phyloP scores from a whole-genome alignment of 2,888 invertebrate species.

The Ochropleura plecta region DNA sequence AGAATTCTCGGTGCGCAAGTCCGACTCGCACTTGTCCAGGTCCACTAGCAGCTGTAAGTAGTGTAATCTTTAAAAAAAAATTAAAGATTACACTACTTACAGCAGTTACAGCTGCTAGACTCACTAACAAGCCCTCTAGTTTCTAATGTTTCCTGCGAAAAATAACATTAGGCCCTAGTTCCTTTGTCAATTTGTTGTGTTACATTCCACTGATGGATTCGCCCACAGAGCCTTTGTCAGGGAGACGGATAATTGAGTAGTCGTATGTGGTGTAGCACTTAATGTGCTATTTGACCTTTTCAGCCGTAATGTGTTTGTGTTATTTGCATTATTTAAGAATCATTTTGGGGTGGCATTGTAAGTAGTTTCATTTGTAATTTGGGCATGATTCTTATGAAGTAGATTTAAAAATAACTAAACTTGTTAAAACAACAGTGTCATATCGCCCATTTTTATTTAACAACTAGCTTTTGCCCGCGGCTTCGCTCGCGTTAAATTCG shows the following conservation, averaged over 20 bases:
- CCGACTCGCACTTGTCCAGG: too few relatives aligned
- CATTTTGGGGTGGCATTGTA: constrained; percentile 22
- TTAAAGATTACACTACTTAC: too few relatives aligned
- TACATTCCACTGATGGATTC: constrained; percentile 40
- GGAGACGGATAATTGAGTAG: constrained; percentile 56
- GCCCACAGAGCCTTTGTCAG: constrained; percentile 53
- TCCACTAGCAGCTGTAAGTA: too few relatives aligned
- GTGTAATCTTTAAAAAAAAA: too few relatives aligned
- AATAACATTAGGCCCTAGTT: constrained; percentile 44
- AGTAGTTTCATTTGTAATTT: not conserved
- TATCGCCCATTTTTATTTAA: too few relatives aligned
- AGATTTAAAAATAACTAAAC: too few relatives aligned
- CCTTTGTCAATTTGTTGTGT: constrained; percentile 60
- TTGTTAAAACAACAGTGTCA: too few relatives aligned
- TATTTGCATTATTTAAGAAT: constrained; percentile 44
- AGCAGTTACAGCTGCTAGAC: constrained; percentile 4
- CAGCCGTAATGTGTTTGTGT: constrained; percentile 18
- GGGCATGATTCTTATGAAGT: too few relatives aligned
- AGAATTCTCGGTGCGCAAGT: too few relatives aligned
- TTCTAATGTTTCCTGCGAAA: constrained; percentile 46
- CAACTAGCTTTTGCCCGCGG: too few relatives aligned
- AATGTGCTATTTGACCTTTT: constrained; percentile 54
- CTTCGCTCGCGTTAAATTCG: too few relatives aligned
- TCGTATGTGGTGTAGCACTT: constrained; percentile 30
- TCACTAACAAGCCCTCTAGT: not conserved